phyloP scores from a whole-genome alignment of 2,888 invertebrate species.

The Cryptus viduatorius region DNA sequence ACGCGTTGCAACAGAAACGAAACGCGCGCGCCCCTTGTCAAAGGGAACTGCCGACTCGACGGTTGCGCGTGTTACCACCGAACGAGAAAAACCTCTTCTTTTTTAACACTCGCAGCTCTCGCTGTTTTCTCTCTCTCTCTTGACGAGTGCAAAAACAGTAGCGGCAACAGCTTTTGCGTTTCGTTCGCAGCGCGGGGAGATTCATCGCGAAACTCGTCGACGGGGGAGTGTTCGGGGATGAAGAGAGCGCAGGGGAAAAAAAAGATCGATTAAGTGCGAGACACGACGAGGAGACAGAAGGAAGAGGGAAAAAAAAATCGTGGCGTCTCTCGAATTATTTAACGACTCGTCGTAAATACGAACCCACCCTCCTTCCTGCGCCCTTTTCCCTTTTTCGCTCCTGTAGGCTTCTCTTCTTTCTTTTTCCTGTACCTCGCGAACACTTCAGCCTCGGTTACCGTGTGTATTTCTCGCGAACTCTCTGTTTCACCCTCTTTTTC shows the following conservation, averaged over 20 bases:
- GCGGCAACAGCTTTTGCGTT: slow-evolving; percentile 35
- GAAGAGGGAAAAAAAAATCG: slow-evolving; percentile 68
- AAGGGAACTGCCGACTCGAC: slow-evolving; percentile 47
- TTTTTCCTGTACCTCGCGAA: not conserved
- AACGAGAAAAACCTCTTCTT: slow-evolving; percentile 36
- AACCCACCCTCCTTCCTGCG: slow-evolving; percentile 60
- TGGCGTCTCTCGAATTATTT: slow-evolving; percentile 74
- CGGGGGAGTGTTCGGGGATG: slow-evolving; percentile 6
- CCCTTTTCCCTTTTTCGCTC: slow-evolving; percentile 39
- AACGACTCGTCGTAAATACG: slow-evolving; percentile 75
- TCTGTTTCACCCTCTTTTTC: slow-evolving; percentile 51
- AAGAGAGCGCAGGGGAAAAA: slow-evolving; percentile 39
- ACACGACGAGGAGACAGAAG: slow-evolving; percentile 27
- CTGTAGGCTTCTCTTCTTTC: not conserved
- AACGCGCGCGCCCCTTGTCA: slow-evolving; percentile 36
- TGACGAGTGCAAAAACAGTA: slow-evolving; percentile 42
- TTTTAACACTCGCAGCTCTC: slow-evolving; percentile 30
- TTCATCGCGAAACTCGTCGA: slow-evolving; percentile 19
- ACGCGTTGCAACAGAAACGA: slow-evolving; percentile 47
- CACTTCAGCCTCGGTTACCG: slow-evolving; percentile 37
- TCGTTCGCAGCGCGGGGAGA: not conserved
- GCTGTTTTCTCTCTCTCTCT: not conserved
- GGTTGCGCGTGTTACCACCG: slow-evolving; percentile 31
- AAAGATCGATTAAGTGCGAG: slow-evolving; percentile 34
- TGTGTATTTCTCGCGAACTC: slow-evolving; percentile 56